A percentile compares a stretch with the other conserved stretches of the same genome.
phyloP scores from a whole-genome alignment of 2,113 vertebrate genomes.

The Camelus dromedarius region DNA sequence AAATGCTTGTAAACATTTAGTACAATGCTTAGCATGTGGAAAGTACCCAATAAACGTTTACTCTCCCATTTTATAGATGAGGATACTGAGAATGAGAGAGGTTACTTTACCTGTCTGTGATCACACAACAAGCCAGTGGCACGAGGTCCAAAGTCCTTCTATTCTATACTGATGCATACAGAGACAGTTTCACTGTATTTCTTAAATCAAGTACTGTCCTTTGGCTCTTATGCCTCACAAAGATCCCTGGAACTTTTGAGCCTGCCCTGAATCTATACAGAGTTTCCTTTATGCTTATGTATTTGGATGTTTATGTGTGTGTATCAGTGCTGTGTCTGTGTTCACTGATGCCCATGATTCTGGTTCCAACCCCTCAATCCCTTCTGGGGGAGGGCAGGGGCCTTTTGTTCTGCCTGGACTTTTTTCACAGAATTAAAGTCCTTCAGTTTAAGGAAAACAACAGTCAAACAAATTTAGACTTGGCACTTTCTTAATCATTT shows the following conservation, averaged over 20 bases:
- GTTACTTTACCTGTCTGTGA: background rate
- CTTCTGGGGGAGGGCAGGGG: background rate
- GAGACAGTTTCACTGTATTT: background rate
- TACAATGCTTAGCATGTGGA: background rate
- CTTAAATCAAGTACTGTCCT: background rate
- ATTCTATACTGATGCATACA: rapidly evolving
- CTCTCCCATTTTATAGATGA: background rate
- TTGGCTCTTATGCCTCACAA: background rate
- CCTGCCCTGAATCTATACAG: background rate
- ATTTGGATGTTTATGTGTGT: background rate
- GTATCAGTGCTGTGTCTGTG: background rate
- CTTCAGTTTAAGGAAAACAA: conserved; percentile 1
- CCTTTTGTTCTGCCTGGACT: background rate
- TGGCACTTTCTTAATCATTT: background rate
- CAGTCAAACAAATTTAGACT: background rate
- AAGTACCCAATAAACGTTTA: background rate
- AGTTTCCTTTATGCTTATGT: background rate
- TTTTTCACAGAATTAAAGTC: background rate
- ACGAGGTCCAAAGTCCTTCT: background rate
- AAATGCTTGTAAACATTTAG: background rate
- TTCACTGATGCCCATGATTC: background rate
- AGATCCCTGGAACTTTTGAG: background rate
- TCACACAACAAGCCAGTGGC: too few relatives aligned
- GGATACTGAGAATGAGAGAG: background rate
- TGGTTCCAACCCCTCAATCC: background rate